Conservation (phyloP, 2,113 vertebrate species). For the Platichthys stellatus region DNA sequence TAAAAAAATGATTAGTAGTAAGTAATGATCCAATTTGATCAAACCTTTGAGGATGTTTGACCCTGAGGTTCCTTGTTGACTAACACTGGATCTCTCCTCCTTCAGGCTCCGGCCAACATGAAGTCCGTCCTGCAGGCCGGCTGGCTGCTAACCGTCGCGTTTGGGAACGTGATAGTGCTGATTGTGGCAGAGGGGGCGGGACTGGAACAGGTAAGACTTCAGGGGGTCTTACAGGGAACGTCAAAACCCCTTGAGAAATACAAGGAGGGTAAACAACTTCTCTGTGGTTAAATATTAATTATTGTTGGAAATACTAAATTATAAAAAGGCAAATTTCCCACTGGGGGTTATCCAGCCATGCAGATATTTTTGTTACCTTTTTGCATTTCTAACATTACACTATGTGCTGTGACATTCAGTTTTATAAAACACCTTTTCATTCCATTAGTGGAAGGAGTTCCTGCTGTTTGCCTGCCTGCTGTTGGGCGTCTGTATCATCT, state of each 20-base stretch:
- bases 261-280: not conserved
- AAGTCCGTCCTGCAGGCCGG: constrained; percentile 96
- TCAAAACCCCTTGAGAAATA: not conserved
- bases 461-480: constrained; percentile 90
- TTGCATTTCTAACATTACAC: too few relatives aligned
- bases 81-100: not conserved
- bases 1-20: too few relatives aligned
- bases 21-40: too few relatives aligned
- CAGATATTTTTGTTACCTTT: too few relatives aligned
- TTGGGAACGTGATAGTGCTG: constrained; percentile 94
- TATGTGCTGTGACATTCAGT: too few relatives aligned
- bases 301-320: too few relatives aligned
- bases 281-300: too few relatives aligned
- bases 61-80: not conserved
- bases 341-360: too few relatives aligned
- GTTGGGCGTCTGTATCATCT: constrained; percentile 89
- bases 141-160: constrained; percentile 95
- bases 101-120: constrained; percentile 94
- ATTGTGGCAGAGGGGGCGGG: constrained; percentile 92
- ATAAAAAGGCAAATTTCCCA: too few relatives aligned
- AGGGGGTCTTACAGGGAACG: constrained; percentile 82
- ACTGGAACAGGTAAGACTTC: constrained; percentile 89
- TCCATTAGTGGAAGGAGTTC: constrained; percentile 94
- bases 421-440: not conserved
- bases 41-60: too few relatives aligned